These are phyloP conservation scores for Siderastrea siderea DNA, from an alignment of 92 coral and sea anemone genomes.

Conservation along the genomic window DNA sequence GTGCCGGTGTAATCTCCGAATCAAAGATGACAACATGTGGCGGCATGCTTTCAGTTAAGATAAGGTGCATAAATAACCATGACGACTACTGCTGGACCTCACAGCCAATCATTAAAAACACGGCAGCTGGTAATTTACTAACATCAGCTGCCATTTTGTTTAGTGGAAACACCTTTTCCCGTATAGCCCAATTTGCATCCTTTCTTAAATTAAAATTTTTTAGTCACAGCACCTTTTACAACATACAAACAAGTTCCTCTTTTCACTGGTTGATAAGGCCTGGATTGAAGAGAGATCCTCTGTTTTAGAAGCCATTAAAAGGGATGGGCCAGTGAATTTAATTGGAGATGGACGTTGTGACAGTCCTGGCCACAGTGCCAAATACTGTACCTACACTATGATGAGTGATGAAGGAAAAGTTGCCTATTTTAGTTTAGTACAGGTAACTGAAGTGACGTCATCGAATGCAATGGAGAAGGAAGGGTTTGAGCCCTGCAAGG, in stretches of 20 bases:
- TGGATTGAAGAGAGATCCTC: constrained; percentile 55
- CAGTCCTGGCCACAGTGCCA: constrained; percentile 64
- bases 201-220: constrained; percentile 60
- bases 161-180: constrained; percentile 76
- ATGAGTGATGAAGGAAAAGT: constrained; percentile 59
- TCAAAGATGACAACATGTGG: constrained; percentile 23
- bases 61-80: constrained; percentile 58
- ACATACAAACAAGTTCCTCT: constrained; percentile 54
- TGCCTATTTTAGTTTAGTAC: constrained; percentile 56
- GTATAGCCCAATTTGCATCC: constrained; percentile 56
- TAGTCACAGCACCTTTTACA: constrained; percentile 42
- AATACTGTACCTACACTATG: constrained; percentile 81
- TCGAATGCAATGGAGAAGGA: constrained; percentile 77
- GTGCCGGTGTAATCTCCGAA: constrained; percentile 9
- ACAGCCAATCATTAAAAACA: constrained; percentile 65
- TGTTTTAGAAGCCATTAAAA: no score
- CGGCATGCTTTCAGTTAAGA: constrained; percentile 50
- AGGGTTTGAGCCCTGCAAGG: not conserved
- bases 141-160: constrained; percentile 70
- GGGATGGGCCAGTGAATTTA: constrained; percentile 49
- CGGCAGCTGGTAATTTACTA: constrained; percentile 72
- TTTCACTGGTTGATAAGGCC: constrained; percentile 59
- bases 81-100: constrained; percentile 57
- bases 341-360: constrained; percentile 77
- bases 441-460: constrained; percentile 73